A percentile compares a stretch with the other conserved stretches of the same genome.
These are phyloP conservation scores for Spodoptera litura DNA, from an alignment of 1,140 invertebrate species.

Conservation along the genomic window DNA sequence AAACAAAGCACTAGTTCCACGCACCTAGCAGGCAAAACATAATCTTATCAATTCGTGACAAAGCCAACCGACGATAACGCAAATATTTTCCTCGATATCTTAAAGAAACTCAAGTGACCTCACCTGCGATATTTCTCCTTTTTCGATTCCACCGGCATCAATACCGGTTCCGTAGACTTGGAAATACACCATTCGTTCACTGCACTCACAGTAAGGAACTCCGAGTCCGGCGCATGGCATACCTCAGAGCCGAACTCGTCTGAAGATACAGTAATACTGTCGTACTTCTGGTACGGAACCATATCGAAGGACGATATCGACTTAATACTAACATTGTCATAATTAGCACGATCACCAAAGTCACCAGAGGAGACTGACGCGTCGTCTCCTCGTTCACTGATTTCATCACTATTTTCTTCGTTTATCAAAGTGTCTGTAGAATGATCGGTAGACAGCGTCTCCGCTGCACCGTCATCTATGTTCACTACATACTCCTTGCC, in stretches of 20 bases:
- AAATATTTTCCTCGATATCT: conserved; percentile 74
- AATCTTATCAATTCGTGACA: conserved; percentile 71
- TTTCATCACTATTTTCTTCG: conserved; percentile 77
- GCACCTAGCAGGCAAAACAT: conserved; percentile 68
- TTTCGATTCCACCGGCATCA: conserved; percentile 81
- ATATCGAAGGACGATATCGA: conserved; percentile 83
- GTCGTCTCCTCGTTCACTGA: conserved; percentile 63
- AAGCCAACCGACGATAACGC: conserved; percentile 69
- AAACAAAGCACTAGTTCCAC: conserved; percentile 65
- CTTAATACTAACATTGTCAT: conserved; percentile 83
- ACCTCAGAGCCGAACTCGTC: conserved; percentile 84
- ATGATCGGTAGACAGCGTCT: conserved; percentile 78
- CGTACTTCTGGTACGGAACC: conserved; percentile 83
- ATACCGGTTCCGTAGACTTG: conserved; percentile 76
- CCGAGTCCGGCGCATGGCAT: conserved; percentile 79
- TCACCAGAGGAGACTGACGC: conserved; percentile 67
- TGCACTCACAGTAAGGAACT: conserved; percentile 83
- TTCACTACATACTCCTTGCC: conserved; percentile 74
- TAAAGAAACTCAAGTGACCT: conserved; percentile 69
- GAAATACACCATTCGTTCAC: conserved; percentile 84
- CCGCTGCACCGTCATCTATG: conserved; percentile 74
- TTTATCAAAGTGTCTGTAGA: conserved; percentile 83
- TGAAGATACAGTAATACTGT: conserved; percentile 83
- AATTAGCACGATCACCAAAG: conserved; percentile 77
- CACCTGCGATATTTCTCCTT: conserved; percentile 85